Base-by-base conservation (phyloP, 2,888 invertebrate genomes). In the Tipula lateralis region DNA sequence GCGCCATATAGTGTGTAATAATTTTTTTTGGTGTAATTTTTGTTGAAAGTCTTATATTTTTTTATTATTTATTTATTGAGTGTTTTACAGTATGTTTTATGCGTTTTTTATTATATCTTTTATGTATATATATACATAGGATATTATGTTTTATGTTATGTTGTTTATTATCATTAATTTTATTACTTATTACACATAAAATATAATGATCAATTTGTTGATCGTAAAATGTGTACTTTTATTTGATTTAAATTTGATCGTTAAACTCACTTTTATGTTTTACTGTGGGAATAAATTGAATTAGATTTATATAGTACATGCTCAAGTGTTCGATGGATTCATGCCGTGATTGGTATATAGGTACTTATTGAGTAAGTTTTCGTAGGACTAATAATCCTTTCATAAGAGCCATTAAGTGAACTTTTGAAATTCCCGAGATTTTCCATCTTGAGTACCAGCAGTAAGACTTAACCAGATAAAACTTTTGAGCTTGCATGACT, bases 171-270 rank as follows among this genome's bases (percentile, higher is more conserved):
- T 24, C 66, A 66, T 66, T 66, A 66, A 66, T 66, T 66, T 66
- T 66, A 66, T 66, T 66, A 66, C 66, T 66, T 66, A 19, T 24
- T 66, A 66, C 66, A 66, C 66, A 66, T 66, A 66, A 66, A 66
- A 66, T 66, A 66, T 66, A 66, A 66, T 66, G 66, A 66, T 66
- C 66, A 66, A 66, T 66, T 66, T 66, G 66, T 66, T 66, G 66
- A 66, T 66, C 66, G 66, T 66, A 66, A 66, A 66, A 66, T 66
- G 66, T 66, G 66, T 66, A 66, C 66, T 66, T 66, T 66, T 66
- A 66, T 66, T 66, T 66, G 66, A 66, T 66, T 66, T 66, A 66
- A 66, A 66, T 66, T 66, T 66, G 66, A 66, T 66, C 66, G 66
- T 66, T n/a, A 66, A 66, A 66, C 7, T 66, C 12, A 24, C 5